A percentile compares a stretch with the other conserved stretches of the same genome.
phyloP scores from a whole-genome alignment of 2,797 vertebrate genomes.

The Pseudochaenichthys georgianus region DNA sequence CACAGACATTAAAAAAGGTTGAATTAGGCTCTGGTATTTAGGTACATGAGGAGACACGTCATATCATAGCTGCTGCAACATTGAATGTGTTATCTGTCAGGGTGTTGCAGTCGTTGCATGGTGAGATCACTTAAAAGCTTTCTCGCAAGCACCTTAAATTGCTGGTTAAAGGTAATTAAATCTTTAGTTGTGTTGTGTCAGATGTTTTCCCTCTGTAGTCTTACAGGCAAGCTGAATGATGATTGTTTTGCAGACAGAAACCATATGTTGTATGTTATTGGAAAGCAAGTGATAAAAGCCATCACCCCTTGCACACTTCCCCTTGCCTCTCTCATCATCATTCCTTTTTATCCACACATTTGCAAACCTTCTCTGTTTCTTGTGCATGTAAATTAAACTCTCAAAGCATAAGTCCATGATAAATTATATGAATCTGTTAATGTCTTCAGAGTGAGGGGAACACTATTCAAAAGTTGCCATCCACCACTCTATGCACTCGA shows the following conservation, averaged over 20 bases:
- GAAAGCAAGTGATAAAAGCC: slow-evolving; percentile 49
- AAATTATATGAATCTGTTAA: not conserved
- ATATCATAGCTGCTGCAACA: too few relatives aligned
- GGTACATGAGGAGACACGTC: too few relatives aligned
- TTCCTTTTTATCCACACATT: not conserved
- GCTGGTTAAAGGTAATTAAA: slow-evolving; percentile 34
- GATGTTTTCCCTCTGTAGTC: slow-evolving; percentile 6
- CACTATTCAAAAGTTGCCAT: slow-evolving; percentile 25
- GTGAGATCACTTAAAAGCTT: slow-evolving; percentile 6
- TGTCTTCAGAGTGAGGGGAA: slow-evolving; percentile 11
- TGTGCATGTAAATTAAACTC: not conserved
- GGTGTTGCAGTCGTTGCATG: not conserved
- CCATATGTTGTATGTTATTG: slow-evolving; percentile 29
- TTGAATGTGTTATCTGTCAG: slow-evolving; percentile 34
- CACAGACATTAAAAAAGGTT: not conserved
- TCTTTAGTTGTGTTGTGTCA: slow-evolving; percentile 6
- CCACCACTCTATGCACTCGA: slow-evolving; percentile 14
- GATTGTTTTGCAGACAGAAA: slow-evolving; percentile 35
- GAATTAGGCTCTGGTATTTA: not conserved
- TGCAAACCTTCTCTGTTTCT: not conserved
- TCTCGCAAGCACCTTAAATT: not conserved
- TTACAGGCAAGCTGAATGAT: slow-evolving; percentile 14
- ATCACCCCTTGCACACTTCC: not conserved
- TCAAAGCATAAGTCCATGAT: not conserved
- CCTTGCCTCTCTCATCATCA: not conserved